A percentile compares a stretch with the other conserved stretches of the same genome.
Evolutionary conservation across 2,797 vertebrate species (phyloP).

Genomic region (Australoheros facetus): DNA sequence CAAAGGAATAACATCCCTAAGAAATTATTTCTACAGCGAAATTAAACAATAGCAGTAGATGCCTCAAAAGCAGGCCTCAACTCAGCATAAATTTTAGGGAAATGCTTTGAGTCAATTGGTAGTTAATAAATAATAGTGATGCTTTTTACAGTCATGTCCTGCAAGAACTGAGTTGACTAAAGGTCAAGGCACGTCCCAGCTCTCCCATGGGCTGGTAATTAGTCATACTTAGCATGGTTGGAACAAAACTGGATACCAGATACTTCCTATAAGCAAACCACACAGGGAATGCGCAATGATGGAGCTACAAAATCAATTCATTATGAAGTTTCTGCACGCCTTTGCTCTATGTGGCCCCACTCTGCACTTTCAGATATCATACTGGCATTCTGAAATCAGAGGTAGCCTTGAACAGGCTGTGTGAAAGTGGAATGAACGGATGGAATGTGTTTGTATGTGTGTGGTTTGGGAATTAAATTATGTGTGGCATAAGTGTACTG

Average conservation of each 20-base stretch:
- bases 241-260: constrained; percentile 15
- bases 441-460: constrained; percentile 33
- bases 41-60: neutral
- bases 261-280: constrained; percentile 39
- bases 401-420: neutral
- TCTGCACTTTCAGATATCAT: neutral
- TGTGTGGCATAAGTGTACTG: neutral
- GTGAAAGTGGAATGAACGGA: neutral
- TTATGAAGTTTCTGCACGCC: neutral
- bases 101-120: neutral
- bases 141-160: neutral
- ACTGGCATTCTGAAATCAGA: neutral
- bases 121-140: neutral
- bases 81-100: neutral
- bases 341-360: neutral
- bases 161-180: neutral
- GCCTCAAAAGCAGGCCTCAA: neutral
- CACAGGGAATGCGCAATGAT: neutral
- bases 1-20: neutral
- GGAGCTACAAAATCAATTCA: neutral
- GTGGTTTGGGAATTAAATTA: neutral
- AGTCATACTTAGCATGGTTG: constrained; percentile 30
- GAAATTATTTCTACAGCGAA: neutral
- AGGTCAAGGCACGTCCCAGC: constrained; percentile 39
- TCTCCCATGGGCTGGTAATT: constrained; percentile 41